phyloP scores from a whole-genome alignment of 1,140 invertebrate genomes.

The Trypoxylus dichotomus region DNA sequence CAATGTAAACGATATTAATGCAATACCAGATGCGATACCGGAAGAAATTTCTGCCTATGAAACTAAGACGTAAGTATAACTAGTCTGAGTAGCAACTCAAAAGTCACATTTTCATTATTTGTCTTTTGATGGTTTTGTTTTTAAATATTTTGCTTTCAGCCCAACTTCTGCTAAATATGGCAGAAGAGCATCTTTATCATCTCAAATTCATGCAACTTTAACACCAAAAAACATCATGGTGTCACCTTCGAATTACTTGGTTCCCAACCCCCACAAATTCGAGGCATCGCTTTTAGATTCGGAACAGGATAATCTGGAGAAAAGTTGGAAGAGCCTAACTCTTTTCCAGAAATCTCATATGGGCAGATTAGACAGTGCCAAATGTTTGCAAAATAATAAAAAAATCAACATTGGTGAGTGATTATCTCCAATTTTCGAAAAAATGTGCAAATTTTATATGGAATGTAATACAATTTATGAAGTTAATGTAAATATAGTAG shows the following conservation, averaged over 20 bases:
- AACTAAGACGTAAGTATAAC: constrained; percentile 12
- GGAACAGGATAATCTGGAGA: constrained; percentile 41
- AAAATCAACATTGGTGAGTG: constrained; percentile 26
- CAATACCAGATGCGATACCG: not conserved
- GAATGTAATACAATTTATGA: not conserved
- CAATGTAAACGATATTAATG: constrained; percentile 3
- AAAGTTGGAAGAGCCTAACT: constrained; percentile 46
- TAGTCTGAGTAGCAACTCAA: too few species aligned
- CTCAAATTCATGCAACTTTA: constrained; percentile 34
- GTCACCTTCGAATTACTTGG: constrained; percentile 38
- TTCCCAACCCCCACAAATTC: constrained; percentile 36
- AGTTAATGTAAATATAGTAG: not conserved
- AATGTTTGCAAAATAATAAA: constrained; percentile 17
- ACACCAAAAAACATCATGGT: constrained; percentile 35
- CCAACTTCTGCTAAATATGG: constrained; percentile 42
- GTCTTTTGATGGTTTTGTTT: not conserved
- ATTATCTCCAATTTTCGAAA: not conserved
- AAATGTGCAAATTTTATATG: not conserved
- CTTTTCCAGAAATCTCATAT: constrained; percentile 46
- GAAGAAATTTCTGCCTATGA: not conserved
- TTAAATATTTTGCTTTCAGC: not conserved
- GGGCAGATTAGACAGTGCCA: constrained; percentile 45
- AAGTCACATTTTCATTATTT: not conserved
- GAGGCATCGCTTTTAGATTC: constrained; percentile 23
- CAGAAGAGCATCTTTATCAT: constrained; percentile 40